These are phyloP conservation scores for Oncopodura yosiiana DNA, from an alignment of 1,140 invertebrate species.

Conservation along the genomic window DNA sequence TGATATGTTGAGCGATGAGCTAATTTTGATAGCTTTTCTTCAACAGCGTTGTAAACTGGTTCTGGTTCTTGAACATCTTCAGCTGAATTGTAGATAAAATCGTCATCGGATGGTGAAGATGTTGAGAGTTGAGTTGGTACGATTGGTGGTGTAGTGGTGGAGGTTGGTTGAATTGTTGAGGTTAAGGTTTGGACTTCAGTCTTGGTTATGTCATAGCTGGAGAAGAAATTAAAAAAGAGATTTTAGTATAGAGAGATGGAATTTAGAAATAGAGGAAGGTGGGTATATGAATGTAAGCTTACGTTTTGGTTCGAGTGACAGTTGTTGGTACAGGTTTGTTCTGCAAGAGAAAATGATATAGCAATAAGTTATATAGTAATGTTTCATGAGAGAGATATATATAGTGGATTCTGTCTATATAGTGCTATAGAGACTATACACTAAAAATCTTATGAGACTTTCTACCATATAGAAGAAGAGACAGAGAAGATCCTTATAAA, in stretches of 20 bases:
- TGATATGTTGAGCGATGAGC: background rate
- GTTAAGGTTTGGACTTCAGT: slow-evolving; percentile 29
- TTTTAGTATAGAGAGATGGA: background rate
- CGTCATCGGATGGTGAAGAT: background rate
- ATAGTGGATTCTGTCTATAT: too few relatives aligned
- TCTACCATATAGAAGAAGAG: too few relatives aligned
- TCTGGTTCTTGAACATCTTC: background rate
- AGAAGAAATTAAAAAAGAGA: background rate
- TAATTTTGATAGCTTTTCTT: background rate
- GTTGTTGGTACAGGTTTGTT: slow-evolving; percentile 27
- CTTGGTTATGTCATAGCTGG: slow-evolving; percentile 24
- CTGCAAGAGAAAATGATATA: too few relatives aligned
- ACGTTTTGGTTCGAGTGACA: slow-evolving; percentile 22
- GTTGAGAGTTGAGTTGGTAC: background rate
- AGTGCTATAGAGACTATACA: too few relatives aligned
- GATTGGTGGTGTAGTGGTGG: background rate
- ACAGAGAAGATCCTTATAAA: too few relatives aligned
- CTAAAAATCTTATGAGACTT: too few relatives aligned
- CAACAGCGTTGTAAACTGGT: background rate
- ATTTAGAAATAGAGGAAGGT: background rate
- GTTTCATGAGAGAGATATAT: too few relatives aligned
- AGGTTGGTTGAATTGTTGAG: slow-evolving; percentile 19
- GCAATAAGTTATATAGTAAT: too few relatives aligned
- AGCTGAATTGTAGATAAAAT: background rate
- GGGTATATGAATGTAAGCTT: background rate